Evolutionary conservation across 2,888 invertebrate species (phyloP).

Genomic region (Polyommatus icarus): DNA sequence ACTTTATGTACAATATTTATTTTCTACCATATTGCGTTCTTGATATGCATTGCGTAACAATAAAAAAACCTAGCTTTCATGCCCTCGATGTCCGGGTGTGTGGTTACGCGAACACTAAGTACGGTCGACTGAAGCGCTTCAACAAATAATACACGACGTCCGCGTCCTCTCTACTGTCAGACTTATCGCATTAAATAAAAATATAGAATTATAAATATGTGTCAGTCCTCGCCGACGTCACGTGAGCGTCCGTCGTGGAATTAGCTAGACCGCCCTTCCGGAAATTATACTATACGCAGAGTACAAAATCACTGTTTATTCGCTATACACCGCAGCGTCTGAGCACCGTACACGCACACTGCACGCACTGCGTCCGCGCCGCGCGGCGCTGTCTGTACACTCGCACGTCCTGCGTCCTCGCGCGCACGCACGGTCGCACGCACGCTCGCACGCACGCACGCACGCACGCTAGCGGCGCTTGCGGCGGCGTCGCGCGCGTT

Average conservation of each 20-base stretch:
- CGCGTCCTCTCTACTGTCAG: slow-evolving; percentile 73
- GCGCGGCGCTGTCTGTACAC: background rate
- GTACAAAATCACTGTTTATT: slow-evolving; percentile 43
- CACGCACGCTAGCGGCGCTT: background rate
- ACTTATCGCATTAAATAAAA: slow-evolving; percentile 79
- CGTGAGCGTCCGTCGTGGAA: slow-evolving; percentile 35
- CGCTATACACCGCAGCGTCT: slow-evolving; percentile 36
- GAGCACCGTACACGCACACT: slow-evolving; percentile 34
- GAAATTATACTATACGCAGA: slow-evolving; percentile 41
- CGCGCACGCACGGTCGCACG: background rate
- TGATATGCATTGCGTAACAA: slow-evolving; percentile 81
- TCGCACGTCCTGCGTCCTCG: background rate
- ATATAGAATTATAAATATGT: slow-evolving; percentile 77
- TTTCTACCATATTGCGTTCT: slow-evolving; percentile 80
- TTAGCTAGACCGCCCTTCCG: slow-evolving; percentile 44
- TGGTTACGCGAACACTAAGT: slow-evolving; percentile 63
- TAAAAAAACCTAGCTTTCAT: slow-evolving; percentile 78
- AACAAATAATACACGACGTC: slow-evolving; percentile 72
- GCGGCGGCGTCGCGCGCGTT: slow-evolving; percentile 5
- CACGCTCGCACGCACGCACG: background rate
- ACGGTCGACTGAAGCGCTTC: slow-evolving; percentile 73
- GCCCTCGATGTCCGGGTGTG: slow-evolving; percentile 65
- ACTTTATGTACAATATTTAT: slow-evolving; percentile 79
- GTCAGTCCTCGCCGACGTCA: slow-evolving; percentile 52
- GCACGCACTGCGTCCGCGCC: background rate